A percentile compares a stretch with the other conserved stretches of the same genome.
These are phyloP conservation scores for Scomberomorus guttatus DNA, from an alignment of 2,797 vertebrate genomes.

Conservation along the genomic window DNA sequence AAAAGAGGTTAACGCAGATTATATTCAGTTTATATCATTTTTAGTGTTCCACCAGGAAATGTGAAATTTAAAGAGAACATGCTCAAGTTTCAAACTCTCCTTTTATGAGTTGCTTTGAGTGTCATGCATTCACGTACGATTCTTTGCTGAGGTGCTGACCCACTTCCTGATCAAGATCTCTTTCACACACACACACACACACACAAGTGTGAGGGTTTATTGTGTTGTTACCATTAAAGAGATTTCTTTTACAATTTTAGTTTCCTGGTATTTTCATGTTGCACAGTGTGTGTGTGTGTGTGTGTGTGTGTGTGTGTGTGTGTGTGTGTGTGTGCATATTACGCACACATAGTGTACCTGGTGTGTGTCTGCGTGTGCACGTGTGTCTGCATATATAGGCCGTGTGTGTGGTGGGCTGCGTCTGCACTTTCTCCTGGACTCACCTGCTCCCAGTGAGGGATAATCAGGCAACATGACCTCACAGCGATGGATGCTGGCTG, in stretches of 20 bases:
- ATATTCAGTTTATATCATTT: no score
- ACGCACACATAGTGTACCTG: not conserved
- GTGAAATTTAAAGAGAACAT: not conserved
- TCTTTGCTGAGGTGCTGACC: not conserved
- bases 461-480: constrained; percentile 54
- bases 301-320: not conserved
- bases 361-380: not conserved
- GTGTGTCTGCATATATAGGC: constrained; percentile 46
- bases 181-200: constrained; percentile 3
- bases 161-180: not conserved
- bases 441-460: constrained; percentile 1
- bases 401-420: not conserved
- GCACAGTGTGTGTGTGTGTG: not conserved
- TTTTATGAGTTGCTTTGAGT: not conserved
- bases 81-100: constrained; percentile 21
- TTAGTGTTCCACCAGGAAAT: not conserved
- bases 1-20: no score
- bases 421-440: not conserved
- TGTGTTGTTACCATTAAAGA: not conserved
- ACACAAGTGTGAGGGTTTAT: not conserved
- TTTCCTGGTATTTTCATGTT: constrained; percentile 64
- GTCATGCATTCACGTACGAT: not conserved
- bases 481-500: constrained; percentile 29
- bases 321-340: not conserved
- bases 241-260: not conserved